Base-by-base conservation (phyloP, 2,797 vertebrate genomes). In the Hydrophis major region DNA sequence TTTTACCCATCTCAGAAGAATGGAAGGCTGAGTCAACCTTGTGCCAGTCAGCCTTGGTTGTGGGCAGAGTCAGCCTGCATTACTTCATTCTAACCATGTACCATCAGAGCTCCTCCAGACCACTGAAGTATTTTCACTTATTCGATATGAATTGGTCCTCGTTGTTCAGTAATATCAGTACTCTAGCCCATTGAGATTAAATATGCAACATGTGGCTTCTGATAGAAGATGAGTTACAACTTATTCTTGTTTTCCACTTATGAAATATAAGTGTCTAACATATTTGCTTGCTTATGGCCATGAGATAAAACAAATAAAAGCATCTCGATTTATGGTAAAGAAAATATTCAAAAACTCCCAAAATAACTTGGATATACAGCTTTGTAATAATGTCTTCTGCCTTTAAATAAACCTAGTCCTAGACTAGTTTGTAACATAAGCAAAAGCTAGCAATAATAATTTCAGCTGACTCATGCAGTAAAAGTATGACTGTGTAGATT, bases 361-460 rank as follows among this genome's bases (percentile, higher is more conserved):
- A 91, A 94, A 92, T 91, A 92, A 94, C 55, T 92, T 4, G 20
- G 86, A 1, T 7, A 90, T 4, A 16, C 37, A 69, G 14, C 6
- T 57, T 22, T 83, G 6, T n/a, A 94, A 93, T 83, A 27, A 66
- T 55, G 13, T 8, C 53, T 88, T 2, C 1, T 88, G 47, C 0
- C 91, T 87, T 93, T 91, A 32, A 88, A 20, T 61, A 91, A 93
- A 56, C 88, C 50, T 5, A 2, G 2, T 56, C 88, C 42, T 5
- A 3, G 2, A 8, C 90, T 91, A 93, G 42, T 93, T 95, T 92
- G 89, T 27, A 93, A 55, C 57, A 60, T 60, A 92, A 94, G 25
- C 92, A 94, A 22, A 90, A 95, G 89, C 42, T 93, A 94, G 94
- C 94, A 91, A 66, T 93, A 86, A 88, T 95, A 94, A 93, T 93